A percentile compares a stretch with the other conserved stretches of the same genome.
These are phyloP conservation scores for Helarctos malayanus DNA, from an alignment of 2,797 vertebrate genomes.

Conservation along the genomic window DNA sequence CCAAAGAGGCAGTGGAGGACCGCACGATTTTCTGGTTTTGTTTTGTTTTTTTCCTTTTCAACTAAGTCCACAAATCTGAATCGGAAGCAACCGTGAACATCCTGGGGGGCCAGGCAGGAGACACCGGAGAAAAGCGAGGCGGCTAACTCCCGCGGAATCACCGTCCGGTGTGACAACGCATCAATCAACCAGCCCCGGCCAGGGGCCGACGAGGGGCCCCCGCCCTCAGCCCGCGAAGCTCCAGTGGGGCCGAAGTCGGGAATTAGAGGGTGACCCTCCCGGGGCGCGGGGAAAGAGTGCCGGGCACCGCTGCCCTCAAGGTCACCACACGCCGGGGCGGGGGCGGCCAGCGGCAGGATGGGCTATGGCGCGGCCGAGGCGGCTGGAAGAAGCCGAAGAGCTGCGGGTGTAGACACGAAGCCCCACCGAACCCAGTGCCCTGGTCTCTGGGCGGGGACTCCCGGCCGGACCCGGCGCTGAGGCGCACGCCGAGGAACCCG, in stretches of 20 bases:
- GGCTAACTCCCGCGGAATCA: conserved; percentile 61
- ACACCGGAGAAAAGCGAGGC: background rate
- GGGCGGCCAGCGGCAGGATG: conserved; percentile 60
- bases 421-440: background rate
- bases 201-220: background rate
- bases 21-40: background rate
- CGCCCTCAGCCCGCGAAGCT: background rate
- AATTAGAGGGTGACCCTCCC: conserved; percentile 71
- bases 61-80: conserved; percentile 65
- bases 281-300: conserved; percentile 28
- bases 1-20: background rate
- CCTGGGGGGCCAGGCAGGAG: background rate
- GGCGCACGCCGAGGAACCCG: background rate
- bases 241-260: background rate
- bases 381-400: background rate
- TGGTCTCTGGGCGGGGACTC: background rate
- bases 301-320: conserved; percentile 87
- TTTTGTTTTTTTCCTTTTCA: background rate
- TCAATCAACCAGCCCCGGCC: background rate
- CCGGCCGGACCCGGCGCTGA: background rate
- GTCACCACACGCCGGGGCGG: conserved; percentile 83
- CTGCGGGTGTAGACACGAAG: background rate
- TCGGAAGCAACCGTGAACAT: conserved; percentile 55
- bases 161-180: conserved; percentile 64
- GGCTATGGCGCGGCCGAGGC: conserved; percentile 23